phyloP scores from a whole-genome alignment of 2,888 invertebrate genomes.

The Mythimna loreyi region DNA sequence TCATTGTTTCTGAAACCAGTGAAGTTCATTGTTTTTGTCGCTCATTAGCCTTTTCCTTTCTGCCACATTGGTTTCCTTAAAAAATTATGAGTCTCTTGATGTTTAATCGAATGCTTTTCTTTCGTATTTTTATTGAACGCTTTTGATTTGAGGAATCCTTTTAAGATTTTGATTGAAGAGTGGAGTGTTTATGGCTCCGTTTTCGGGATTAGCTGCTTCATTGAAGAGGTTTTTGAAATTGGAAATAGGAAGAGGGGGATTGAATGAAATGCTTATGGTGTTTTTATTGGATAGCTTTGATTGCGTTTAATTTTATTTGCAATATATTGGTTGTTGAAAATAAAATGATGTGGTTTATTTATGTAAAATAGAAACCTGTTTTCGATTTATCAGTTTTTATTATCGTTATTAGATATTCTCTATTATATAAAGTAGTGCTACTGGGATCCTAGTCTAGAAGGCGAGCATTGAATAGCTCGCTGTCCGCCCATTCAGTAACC shows the following conservation, averaged over 20 bases:
- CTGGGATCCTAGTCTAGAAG: too few species aligned
- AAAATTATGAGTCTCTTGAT: constrained; percentile 13
- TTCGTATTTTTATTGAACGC: constrained; percentile 27
- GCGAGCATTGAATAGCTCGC: too few species aligned
- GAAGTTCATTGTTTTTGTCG: too few species aligned
- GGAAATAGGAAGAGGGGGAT: constrained; percentile 2
- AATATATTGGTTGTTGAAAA: background rate
- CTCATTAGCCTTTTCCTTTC: too few species aligned
- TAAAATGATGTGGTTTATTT: background rate
- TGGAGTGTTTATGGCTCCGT: constrained; percentile 23
- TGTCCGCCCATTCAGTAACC: too few species aligned
- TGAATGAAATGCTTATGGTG: background rate
- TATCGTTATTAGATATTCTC: too few species aligned
- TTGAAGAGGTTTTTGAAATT: constrained; percentile 24
- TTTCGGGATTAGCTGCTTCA: constrained; percentile 31
- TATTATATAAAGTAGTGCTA: too few species aligned
- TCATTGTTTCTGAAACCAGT: too few species aligned
- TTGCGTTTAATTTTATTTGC: background rate
- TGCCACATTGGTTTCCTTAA: constrained; percentile 10
- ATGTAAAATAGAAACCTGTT: background rate
- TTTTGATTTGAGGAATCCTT: constrained; percentile 25
- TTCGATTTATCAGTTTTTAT: background rate
- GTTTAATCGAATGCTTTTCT: constrained; percentile 15
- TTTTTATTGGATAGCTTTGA: constrained; percentile 20
- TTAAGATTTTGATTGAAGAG: constrained; percentile 11